Conservation (phyloP, 2,113 vertebrate genomes). For the Xiphias gladius region DNA sequence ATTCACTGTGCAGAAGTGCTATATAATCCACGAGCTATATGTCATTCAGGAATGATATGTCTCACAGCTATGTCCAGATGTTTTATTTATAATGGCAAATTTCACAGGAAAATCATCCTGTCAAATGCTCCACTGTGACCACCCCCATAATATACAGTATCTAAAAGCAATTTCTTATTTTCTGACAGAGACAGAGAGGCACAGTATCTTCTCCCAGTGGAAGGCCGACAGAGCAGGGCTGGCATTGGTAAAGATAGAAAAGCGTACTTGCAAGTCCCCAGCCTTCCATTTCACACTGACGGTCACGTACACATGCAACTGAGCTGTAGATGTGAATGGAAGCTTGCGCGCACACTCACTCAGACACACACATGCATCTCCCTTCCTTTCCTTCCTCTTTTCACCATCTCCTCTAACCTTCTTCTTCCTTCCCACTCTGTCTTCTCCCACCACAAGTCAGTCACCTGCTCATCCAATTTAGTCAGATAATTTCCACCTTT, state of each 20-base stretch:
- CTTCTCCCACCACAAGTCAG: constrained; percentile 57
- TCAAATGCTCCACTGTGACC: constrained; percentile 42
- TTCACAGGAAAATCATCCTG: constrained; percentile 46
- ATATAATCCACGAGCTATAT: constrained; percentile 1
- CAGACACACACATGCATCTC: constrained; percentile 31
- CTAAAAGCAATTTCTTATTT: constrained; percentile 56
- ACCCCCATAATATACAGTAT: constrained; percentile 50
- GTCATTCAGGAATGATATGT: constrained; percentile 22
- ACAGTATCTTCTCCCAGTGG: constrained; percentile 43
- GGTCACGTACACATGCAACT: background rate
- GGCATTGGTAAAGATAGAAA: constrained; percentile 36
- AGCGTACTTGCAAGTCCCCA: constrained; percentile 29
- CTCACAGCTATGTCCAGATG: constrained; percentile 39
- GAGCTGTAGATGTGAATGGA: background rate
- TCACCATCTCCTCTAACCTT: constrained; percentile 13
- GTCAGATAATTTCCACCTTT: constrained; percentile 57
- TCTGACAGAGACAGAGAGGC: constrained; percentile 14
- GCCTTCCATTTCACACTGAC: constrained; percentile 51
- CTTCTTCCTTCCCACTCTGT: constrained; percentile 7
- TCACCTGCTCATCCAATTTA: constrained; percentile 72
- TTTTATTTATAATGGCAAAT: constrained; percentile 43
- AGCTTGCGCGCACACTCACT: background rate
- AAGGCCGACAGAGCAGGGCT: constrained; percentile 32
- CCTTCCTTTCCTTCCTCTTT: background rate
- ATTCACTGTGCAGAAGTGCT: constrained; percentile 17